These are phyloP conservation scores for Anas acuta DNA, from an alignment of 2,797 vertebrate genomes.

Conservation along the genomic window DNA sequence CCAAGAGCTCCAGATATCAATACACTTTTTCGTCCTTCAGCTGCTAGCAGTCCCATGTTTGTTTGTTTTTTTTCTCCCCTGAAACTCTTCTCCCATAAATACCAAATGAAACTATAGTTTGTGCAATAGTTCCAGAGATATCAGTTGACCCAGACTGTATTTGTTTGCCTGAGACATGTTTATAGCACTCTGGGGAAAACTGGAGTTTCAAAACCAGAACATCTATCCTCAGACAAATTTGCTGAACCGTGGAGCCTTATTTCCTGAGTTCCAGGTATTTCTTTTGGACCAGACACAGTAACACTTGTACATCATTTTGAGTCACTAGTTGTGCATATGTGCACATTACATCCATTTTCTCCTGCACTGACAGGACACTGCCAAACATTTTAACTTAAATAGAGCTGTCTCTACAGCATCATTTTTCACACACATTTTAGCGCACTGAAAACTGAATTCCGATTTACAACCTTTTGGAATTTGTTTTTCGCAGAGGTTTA, in stretches of 20 bases:
- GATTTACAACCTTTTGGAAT: constrained; percentile 64
- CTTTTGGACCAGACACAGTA: constrained; percentile 73
- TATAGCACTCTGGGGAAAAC: constrained; percentile 70
- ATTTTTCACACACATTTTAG: constrained; percentile 54
- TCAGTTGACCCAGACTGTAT: constrained; percentile 72
- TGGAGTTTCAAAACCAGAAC: constrained; percentile 74
- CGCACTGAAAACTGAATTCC: constrained; percentile 49
- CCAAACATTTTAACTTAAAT: constrained; percentile 52
- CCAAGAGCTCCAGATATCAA: background rate
- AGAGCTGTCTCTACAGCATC: constrained; percentile 41
- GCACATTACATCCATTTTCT: constrained; percentile 53
- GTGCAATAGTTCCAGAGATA: constrained; percentile 65
- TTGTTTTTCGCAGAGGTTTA: constrained; percentile 51
- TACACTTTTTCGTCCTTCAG: background rate
- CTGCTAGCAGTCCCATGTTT: constrained; percentile 11
- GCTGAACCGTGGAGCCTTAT: constrained; percentile 70
- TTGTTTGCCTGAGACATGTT: constrained; percentile 77
- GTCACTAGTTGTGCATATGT: constrained; percentile 68
- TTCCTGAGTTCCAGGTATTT: constrained; percentile 83
- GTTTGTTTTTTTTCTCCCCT: constrained; percentile 3
- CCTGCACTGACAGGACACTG: constrained; percentile 39
- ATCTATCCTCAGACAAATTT: constrained; percentile 75
- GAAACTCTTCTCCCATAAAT: constrained; percentile 39
- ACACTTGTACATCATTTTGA: constrained; percentile 76
- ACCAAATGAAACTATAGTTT: constrained; percentile 64